A percentile compares a stretch with the other conserved stretches of the same genome.
Evolutionary conservation across 2,113 vertebrate genomes (phyloP).

Genomic region (Coryphaenoides rupestris): DNA sequence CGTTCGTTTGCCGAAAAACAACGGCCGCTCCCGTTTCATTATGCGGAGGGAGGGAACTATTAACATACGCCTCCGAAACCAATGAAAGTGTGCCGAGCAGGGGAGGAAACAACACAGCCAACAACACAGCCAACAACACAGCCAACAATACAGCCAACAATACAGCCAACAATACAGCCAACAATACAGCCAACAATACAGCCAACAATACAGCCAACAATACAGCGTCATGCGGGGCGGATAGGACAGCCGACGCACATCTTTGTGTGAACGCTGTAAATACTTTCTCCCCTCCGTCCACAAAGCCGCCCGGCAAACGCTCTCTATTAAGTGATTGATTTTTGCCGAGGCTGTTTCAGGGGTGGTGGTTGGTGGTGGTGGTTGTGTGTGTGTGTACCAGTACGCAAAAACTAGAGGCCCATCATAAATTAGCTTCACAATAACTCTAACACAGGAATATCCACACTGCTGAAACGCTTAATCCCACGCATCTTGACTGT

Average conservation of each 20-base stretch:
- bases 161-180: slow-evolving; percentile 27
- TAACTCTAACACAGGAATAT: no score
- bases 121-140: slow-evolving; percentile 39
- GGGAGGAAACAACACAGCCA: slow-evolving; percentile 35
- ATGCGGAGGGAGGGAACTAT: slow-evolving; percentile 44
- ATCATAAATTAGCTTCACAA: no score
- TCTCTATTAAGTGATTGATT: slow-evolving; percentile 56
- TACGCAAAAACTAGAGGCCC: no score
- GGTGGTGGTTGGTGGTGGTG: no score
- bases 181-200: slow-evolving; percentile 32
- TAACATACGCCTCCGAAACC: slow-evolving; percentile 37
- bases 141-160: slow-evolving; percentile 41
- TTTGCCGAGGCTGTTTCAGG: slow-evolving; percentile 26
- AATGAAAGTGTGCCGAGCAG: slow-evolving; percentile 49
- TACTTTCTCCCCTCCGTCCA: slow-evolving; percentile 45
- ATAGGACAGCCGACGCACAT: slow-evolving; percentile 52
- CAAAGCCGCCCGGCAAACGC: slow-evolving; percentile 57
- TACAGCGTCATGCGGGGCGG: slow-evolving; percentile 41
- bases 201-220: slow-evolving; percentile 38
- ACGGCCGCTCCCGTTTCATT: slow-evolving; percentile 39
- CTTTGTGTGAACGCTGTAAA: slow-evolving; percentile 46
- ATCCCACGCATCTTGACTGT: no score
- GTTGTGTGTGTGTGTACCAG: no score
- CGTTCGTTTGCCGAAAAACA: slow-evolving; percentile 38
- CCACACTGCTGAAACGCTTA: no score